Evolutionary conservation across 2,888 invertebrate genomes (phyloP).

Genomic region (Helicoverpa assulta): DNA sequence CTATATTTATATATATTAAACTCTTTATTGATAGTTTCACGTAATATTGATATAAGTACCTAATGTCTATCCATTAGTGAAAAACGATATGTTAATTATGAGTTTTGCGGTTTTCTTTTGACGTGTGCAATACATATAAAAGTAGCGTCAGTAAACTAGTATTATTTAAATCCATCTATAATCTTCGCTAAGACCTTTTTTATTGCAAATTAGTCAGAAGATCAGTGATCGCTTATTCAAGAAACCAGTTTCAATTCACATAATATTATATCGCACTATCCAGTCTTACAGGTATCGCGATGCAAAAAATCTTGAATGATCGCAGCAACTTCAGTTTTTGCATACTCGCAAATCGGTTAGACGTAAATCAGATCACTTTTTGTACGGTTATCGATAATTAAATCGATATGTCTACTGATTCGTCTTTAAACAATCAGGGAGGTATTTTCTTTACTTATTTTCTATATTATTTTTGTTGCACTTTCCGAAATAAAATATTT

Average conservation of each 20-base stretch:
- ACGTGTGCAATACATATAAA: neutral
- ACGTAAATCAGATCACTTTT: slow-evolving; percentile 50
- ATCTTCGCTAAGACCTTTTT: slow-evolving; percentile 20
- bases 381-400: slow-evolving; percentile 46
- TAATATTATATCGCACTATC: slow-evolving; percentile 29
- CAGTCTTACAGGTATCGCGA: slow-evolving; percentile 34
- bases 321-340: slow-evolving; percentile 48
- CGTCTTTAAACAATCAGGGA: slow-evolving; percentile 21
- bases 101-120: neutral
- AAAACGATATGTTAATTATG: neutral
- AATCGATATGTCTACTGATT: slow-evolving; percentile 42
- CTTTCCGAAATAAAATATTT: neutral
- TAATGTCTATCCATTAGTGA: neutral
- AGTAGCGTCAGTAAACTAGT: neutral
- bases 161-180: slow-evolving; percentile 9
- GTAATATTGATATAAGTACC: no score
- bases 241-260: slow-evolving; percentile 48
- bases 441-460: neutral
- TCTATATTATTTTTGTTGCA: neutral
- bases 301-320: slow-evolving; percentile 57
- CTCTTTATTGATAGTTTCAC: neutral
- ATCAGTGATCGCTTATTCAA: slow-evolving; percentile 47
- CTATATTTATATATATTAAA: neutral
- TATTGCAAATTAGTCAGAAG: slow-evolving; percentile 25
- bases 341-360: slow-evolving; percentile 21